Base-by-base conservation (phyloP, 2,113 vertebrate genomes). In the Dolichotis patagonum region DNA sequence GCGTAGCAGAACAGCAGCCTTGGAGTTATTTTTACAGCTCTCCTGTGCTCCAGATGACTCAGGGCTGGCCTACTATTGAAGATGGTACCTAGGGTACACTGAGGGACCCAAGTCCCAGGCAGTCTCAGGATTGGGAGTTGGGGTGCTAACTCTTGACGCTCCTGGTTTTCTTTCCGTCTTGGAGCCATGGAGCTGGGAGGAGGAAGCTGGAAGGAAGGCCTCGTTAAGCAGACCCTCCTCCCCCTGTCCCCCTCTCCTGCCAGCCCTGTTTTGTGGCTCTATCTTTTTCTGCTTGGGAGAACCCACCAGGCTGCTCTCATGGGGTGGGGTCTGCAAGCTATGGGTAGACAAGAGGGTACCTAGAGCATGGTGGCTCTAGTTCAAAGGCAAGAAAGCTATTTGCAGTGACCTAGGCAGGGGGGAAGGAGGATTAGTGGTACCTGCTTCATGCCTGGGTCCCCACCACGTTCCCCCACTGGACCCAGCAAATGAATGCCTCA, bases 1-100 rank as follows among this genome's bases (percentile, higher is more conserved):
- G 98, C 98, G 96, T 98, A 95, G 73, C 97, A 97, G 97, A 96
- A 94, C 97, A 97, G 90, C 96, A 67, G 96, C 97, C 97, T 96
- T 96, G 81, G 97, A 98, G 97, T 97, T 98, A 98, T 98, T 98
- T 98, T 98, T 98, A 95, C 97, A 97, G 98, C 93, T 96, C 97
- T 96, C 95, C 94, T 97, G 93, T 83, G 95, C 96, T 98, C 97
- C 75, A 7, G 96, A 92, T 98, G 96, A 97, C 97, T 98, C 98
- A 94, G 97, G 98, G 96, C 93, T 94, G 94, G 9, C 78, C 0
- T 82, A 88, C 95, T 94, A 96, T 75, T 93, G 13, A 3, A 95
- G 0, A 0, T 26, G 1, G 0, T 0, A 90, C 85, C 97, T 24
- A 97, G 94, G 96, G 93, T 94, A 94, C 75, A 46, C 81, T 7